Conservation (phyloP, 2,797 vertebrate genomes). For the Adrianichthys oophorus region DNA sequence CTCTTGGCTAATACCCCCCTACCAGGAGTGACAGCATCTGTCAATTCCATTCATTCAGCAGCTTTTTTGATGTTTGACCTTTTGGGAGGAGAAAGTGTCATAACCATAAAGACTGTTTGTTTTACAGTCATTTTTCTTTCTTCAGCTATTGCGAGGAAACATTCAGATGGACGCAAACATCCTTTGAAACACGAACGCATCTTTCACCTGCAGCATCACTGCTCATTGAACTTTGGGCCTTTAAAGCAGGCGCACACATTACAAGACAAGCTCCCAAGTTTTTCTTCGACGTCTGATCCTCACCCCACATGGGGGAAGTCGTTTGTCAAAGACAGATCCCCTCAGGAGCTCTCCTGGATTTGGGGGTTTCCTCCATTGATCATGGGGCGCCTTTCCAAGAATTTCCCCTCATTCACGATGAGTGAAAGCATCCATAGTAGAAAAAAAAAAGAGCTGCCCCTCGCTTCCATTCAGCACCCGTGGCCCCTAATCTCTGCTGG, state of each 20-base stretch:
- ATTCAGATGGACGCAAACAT: slow-evolving; percentile 17
- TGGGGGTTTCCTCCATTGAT: slow-evolving; percentile 69
- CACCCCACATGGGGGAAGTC: slow-evolving; percentile 52
- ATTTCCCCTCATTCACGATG: slow-evolving; percentile 73
- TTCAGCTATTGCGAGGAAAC: slow-evolving; percentile 15
- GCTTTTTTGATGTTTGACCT: slow-evolving; percentile 67
- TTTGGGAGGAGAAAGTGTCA: slow-evolving; percentile 29
- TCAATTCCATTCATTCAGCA: slow-evolving; percentile 65
- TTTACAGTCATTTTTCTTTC: slow-evolving; percentile 32
- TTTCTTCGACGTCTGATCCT: slow-evolving; percentile 51
- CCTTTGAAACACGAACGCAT: background rate
- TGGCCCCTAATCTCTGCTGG: slow-evolving; percentile 72
- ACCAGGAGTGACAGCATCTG: slow-evolving; percentile 65
- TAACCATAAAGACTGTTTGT: slow-evolving; percentile 41
- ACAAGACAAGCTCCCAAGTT: slow-evolving; percentile 52
- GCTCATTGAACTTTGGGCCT: slow-evolving; percentile 37
- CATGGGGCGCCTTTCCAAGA: slow-evolving; percentile 67
- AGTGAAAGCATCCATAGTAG: slow-evolving; percentile 58
- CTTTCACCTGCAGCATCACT: slow-evolving; percentile 38
- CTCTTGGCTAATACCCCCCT: slow-evolving; percentile 42
- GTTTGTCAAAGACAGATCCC: slow-evolving; percentile 70
- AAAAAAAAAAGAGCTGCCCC: slow-evolving; percentile 45
- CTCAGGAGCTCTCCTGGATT: slow-evolving; percentile 68
- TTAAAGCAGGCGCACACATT: slow-evolving; percentile 12
- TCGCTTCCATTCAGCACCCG: slow-evolving; percentile 59